Conservation (phyloP, 2,797 vertebrate species). For the Notolepis coatsorum region DNA sequence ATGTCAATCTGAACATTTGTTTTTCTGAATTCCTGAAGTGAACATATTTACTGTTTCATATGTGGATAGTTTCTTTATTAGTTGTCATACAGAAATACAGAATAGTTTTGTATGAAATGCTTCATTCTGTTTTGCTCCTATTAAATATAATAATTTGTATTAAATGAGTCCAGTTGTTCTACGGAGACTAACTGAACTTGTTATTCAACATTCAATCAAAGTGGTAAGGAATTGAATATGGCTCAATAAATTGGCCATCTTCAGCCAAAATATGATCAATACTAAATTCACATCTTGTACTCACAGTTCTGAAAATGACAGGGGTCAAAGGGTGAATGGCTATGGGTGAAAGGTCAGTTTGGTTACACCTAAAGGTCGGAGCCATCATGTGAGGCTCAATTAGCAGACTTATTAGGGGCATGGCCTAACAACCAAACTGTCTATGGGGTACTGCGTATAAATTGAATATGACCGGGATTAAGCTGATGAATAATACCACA, state of each 20-base stretch:
- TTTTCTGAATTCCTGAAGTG: no score
- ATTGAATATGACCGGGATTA: background rate
- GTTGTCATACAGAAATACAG: background rate
- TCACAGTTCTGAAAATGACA: conserved; percentile 63
- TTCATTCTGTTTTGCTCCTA: background rate
- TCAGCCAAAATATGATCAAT: conserved; percentile 71
- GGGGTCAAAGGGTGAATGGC: conserved; percentile 75
- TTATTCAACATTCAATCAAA: conserved; percentile 11
- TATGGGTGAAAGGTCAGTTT: conserved; percentile 76
- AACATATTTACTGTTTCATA: no score
- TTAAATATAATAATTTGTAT: no score
- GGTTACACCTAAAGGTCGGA: conserved; percentile 82
- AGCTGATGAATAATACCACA: background rate
- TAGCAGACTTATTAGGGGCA: conserved; percentile 68
- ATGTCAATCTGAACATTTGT: no score
- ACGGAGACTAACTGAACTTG: conserved; percentile 15
- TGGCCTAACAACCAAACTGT: conserved; percentile 53
- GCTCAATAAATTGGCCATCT: conserved; percentile 53
- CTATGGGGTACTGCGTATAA: conserved; percentile 14
- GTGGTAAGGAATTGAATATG: conserved; percentile 31
- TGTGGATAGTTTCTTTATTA: background rate
- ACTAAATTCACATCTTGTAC: conserved; percentile 63
- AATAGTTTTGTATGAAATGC: background rate
- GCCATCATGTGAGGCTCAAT: conserved; percentile 76
- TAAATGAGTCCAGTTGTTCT: no score